These are phyloP conservation scores for Zaprionus capensis DNA, from an alignment of 1,140 invertebrate species.

Conservation along the genomic window DNA sequence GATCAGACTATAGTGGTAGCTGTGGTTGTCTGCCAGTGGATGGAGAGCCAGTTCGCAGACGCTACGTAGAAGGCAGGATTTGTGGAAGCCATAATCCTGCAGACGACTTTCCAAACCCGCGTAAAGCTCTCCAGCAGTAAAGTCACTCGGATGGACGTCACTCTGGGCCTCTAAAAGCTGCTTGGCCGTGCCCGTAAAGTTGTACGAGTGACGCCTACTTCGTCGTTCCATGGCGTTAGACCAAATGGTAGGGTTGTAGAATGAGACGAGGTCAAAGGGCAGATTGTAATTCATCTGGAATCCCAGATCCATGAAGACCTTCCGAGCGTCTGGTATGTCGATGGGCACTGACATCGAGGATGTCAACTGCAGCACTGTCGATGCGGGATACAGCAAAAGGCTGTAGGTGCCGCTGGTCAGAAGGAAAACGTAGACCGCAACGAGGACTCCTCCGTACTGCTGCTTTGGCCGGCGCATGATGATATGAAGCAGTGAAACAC, in stretches of 20 bases:
- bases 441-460: constrained; percentile 41
- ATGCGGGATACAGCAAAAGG: constrained; percentile 46
- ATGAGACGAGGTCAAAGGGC: constrained; percentile 50
- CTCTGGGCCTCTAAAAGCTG: constrained; percentile 9
- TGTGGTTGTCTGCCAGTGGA: constrained; percentile 69
- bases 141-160: constrained; percentile 61
- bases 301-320: constrained; percentile 69
- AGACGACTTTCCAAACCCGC: constrained; percentile 54
- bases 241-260: constrained; percentile 73
- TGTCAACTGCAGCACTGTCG: constrained; percentile 58
- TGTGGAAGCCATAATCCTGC: constrained; percentile 67
- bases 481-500: constrained; percentile 47
- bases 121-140: constrained; percentile 78
- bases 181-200: constrained; percentile 1
- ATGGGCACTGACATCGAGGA: constrained; percentile 60
- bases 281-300: constrained; percentile 80
- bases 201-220: constrained; percentile 41
- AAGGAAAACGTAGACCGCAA: constrained; percentile 11
- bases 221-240: constrained; percentile 52
- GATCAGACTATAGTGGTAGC: constrained; percentile 56
- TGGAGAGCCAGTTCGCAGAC: constrained; percentile 78
- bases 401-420: constrained; percentile 6
- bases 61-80: constrained; percentile 68
- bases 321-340: constrained; percentile 54
- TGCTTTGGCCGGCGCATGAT: constrained; percentile 55